Evolutionary conservation across 2,888 invertebrate species (phyloP).

Genomic region (Nomada flava): DNA sequence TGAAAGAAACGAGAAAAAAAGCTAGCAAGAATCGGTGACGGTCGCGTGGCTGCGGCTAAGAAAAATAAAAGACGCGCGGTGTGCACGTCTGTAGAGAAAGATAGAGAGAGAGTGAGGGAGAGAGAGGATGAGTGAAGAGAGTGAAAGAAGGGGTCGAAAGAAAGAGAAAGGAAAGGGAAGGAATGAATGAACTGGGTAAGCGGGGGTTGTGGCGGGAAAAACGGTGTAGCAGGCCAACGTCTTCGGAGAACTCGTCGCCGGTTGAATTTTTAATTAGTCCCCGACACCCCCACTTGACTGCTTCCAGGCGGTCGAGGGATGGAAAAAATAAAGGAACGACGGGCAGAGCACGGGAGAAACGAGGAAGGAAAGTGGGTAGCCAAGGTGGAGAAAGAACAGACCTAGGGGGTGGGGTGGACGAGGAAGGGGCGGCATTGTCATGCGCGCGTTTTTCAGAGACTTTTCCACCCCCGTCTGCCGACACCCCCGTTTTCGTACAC

Average conservation of each 20-base stretch:
- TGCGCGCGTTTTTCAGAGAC: constrained; percentile 84
- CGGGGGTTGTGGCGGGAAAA: constrained; percentile 44
- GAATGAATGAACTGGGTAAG: constrained; percentile 44
- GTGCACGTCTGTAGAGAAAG: constrained; percentile 55
- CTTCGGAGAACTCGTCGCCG: constrained; percentile 73
- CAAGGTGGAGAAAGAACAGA: constrained; percentile 69
- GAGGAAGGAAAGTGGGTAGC: constrained; percentile 74
- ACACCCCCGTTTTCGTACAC: constrained; percentile 77
- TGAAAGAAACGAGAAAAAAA: background rate
- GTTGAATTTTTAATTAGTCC: constrained; percentile 83
- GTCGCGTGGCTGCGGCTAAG: constrained; percentile 63
- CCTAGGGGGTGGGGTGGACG: constrained; percentile 60
- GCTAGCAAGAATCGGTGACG: constrained; percentile 35
- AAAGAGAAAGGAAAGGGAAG: constrained; percentile 39
- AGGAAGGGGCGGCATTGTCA: constrained; percentile 82
- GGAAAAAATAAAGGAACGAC: constrained; percentile 42
- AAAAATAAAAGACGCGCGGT: constrained; percentile 58
- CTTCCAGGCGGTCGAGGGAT: constrained; percentile 38
- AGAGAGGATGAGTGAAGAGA: background rate
- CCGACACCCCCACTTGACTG: constrained; percentile 71
- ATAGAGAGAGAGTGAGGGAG: background rate
- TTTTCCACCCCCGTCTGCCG: constrained; percentile 81
- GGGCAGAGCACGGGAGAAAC: constrained; percentile 1
- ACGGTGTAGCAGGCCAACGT: constrained; percentile 73
- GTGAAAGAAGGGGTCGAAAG: constrained; percentile 16